A percentile compares a stretch with the other conserved stretches of the same genome.
Evolutionary conservation across 2,888 invertebrate genomes (phyloP).

Genomic region (Panopea generosa): DNA sequence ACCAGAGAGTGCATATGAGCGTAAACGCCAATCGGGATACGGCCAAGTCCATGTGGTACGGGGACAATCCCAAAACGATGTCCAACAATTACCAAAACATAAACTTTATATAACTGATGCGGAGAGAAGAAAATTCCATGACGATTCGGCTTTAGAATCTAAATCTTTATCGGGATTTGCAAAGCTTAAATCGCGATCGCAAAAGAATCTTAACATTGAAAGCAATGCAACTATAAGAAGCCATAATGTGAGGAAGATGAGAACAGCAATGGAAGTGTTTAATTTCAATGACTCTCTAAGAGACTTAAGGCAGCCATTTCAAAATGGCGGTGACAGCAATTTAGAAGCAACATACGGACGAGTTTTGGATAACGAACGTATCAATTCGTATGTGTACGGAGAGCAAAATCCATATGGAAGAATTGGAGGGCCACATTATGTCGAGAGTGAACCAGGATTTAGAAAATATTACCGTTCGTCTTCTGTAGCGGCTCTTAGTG

Average conservation of each 20-base stretch:
- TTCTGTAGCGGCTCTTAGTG: slow-evolving; percentile 72
- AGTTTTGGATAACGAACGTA: slow-evolving; percentile 57
- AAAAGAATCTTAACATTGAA: slow-evolving; percentile 71
- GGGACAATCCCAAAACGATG: not conserved
- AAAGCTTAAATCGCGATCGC: slow-evolving; percentile 66
- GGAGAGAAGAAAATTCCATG: slow-evolving; percentile 50
- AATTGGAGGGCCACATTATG: slow-evolving; percentile 54
- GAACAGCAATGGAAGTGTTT: slow-evolving; percentile 76
- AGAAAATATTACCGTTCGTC: slow-evolving; percentile 63
- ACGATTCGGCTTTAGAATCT: slow-evolving; percentile 58
- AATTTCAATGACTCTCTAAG: slow-evolving; percentile 70
- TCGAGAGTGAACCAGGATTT: slow-evolving; percentile 73
- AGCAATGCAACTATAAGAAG: slow-evolving; percentile 79
- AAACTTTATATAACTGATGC: slow-evolving; percentile 13
- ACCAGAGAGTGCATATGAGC: not conserved
- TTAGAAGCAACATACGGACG: slow-evolving; percentile 50
- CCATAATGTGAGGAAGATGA: slow-evolving; percentile 75
- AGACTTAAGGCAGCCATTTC: slow-evolving; percentile 51
- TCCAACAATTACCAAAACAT: slow-evolving; percentile 1
- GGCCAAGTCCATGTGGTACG: not conserved
- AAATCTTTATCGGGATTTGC: slow-evolving; percentile 50
- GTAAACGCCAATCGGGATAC: not conserved
- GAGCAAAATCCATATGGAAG: slow-evolving; percentile 33
- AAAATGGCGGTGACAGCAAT: slow-evolving; percentile 25
- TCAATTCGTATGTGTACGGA: slow-evolving; percentile 58